Percentiles rank a stretch among this genome's conserved stretches.
Evolutionary conservation across 2,797 vertebrate species (phyloP).

Genomic region (Anguilla obscura): DNA sequence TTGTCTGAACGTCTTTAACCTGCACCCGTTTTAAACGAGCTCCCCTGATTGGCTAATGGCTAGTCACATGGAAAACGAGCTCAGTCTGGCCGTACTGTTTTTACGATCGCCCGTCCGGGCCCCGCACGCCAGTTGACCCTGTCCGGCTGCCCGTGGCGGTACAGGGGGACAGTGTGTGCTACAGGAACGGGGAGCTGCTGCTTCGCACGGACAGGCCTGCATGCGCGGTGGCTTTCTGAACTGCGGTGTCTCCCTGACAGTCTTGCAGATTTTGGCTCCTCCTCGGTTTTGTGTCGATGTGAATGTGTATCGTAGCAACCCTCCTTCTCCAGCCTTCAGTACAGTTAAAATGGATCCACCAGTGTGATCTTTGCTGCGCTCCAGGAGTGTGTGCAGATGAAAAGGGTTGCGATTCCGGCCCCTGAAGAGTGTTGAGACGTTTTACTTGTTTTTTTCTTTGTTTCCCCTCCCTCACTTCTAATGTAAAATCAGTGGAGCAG

Average conservation of each 20-base stretch:
- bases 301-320: background rate
- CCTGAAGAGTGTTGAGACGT: background rate
- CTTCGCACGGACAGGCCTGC: constrained; percentile 1
- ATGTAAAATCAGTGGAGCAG: constrained; percentile 31
- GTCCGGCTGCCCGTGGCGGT: constrained; percentile 5
- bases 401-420: background rate
- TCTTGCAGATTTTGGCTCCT: background rate
- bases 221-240: background rate
- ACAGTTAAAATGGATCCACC: background rate
- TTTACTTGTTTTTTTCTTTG: background rate
- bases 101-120: background rate
- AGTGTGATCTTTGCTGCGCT: background rate
- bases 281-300: background rate
- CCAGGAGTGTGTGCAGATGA: background rate
- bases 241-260: constrained; percentile 1
- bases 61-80: background rate
- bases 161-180: constrained; percentile 28
- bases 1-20: background rate
- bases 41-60: background rate
- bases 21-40: background rate
- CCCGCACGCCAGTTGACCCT: constrained; percentile 20
- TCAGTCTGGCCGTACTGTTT: background rate
- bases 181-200: constrained; percentile 27
- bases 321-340: background rate
- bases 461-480: constrained; percentile 8